Percentiles rank a stretch among this genome's conserved stretches.
phyloP scores from a whole-genome alignment of 2,113 vertebrate genomes.

The Baryphthengus martii region DNA sequence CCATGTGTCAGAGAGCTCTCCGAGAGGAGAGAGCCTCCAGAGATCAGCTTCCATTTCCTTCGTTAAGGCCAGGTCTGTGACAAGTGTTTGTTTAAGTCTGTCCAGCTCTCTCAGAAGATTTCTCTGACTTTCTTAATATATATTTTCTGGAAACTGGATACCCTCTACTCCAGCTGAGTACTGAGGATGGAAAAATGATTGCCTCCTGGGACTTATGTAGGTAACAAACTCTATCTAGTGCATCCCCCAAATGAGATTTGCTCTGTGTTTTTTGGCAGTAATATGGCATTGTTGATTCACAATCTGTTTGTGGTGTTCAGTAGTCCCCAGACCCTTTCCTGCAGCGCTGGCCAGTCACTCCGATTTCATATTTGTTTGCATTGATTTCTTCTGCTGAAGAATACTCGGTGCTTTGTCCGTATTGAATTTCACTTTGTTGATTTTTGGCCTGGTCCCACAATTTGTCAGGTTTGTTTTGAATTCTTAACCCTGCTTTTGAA shows the following conservation, averaged over 20 bases:
- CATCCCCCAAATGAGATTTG: neutral
- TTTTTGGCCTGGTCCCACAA: neutral
- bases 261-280: neutral
- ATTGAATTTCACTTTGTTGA: neutral
- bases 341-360: neutral
- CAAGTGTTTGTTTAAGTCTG: slow-evolving; percentile 2
- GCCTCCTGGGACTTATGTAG: neutral
- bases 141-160: neutral
- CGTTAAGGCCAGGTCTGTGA: neutral
- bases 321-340: neutral
- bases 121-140: neutral
- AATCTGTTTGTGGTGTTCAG: neutral
- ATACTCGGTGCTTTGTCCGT: neutral
- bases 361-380: neutral
- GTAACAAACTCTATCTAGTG: neutral
- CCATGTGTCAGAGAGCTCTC: neutral
- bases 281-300: neutral
- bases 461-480: neutral
- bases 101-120: neutral
- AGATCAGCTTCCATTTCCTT: neutral
- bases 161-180: neutral
- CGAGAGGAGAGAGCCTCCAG: neutral
- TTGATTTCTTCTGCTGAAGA: neutral
- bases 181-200: neutral
- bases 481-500: neutral